Conservation (phyloP, 2,113 vertebrate species). For the Melanocharis versteri region DNA sequence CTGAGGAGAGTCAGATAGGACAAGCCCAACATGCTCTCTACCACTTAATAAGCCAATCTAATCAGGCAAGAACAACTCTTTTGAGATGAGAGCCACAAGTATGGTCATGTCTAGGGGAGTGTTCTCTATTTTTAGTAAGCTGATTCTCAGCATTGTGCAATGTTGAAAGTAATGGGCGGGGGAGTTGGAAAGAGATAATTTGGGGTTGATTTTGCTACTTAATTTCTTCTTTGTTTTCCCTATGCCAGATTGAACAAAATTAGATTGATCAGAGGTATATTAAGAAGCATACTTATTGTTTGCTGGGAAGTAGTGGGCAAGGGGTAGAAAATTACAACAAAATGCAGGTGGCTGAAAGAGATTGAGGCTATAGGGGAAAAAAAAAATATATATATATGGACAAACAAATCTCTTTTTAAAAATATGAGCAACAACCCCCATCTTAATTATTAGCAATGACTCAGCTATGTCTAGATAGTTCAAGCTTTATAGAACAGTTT, state of each 20-base stretch:
- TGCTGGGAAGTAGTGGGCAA: background rate
- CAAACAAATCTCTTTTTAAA: background rate
- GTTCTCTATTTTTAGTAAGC: conserved; percentile 33
- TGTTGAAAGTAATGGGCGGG: background rate
- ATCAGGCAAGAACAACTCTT: background rate
- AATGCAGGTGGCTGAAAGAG: background rate
- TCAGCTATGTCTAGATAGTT: background rate
- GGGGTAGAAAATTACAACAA: background rate
- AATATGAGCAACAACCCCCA: background rate
- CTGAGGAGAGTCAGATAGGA: background rate
- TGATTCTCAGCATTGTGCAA: background rate
- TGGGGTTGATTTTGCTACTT: background rate
- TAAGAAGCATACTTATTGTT: background rate
- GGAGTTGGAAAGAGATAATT: background rate
- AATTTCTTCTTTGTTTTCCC: background rate
- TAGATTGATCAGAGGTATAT: background rate
- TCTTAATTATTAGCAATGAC: background rate
- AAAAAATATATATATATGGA: background rate
- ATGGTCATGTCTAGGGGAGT: background rate
- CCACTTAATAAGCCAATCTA: conserved; percentile 16
- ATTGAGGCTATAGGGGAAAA: background rate
- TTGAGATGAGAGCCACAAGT: background rate
- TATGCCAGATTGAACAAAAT: background rate
- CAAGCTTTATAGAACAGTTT: background rate
- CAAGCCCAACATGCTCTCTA: background rate